Conservation (phyloP, 2,888 invertebrate genomes). For the Lamproptera curius region DNA sequence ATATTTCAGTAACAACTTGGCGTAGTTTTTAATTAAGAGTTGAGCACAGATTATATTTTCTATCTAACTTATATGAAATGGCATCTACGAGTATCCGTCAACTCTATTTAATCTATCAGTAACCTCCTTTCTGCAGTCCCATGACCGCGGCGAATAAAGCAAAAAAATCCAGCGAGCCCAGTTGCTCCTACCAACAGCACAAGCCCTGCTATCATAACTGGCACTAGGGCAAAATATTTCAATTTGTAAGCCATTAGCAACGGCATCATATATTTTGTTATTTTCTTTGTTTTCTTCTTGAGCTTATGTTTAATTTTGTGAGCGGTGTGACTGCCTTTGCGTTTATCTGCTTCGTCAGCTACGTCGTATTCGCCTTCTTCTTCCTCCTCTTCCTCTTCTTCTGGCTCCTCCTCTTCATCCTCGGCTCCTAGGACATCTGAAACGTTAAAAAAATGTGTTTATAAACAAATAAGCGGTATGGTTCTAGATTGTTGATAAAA, state of each 20-base stretch:
- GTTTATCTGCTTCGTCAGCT: conserved; percentile 29
- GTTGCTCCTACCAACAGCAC: conserved; percentile 87
- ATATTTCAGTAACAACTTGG: conserved; percentile 10
- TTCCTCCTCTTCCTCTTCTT: conserved; percentile 51
- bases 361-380: conserved; percentile 42
- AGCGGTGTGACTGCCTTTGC: conserved; percentile 34
- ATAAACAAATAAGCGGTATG: too few relatives aligned
- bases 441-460: conserved; percentile 22
- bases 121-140: conserved; percentile 80
- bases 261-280: conserved; percentile 85
- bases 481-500: too few relatives aligned
- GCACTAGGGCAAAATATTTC: conserved; percentile 88
- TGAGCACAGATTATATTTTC: conserved; percentile 14
- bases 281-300: conserved; percentile 74
- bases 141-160: conserved; percentile 90
- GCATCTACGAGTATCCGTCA: conserved; percentile 57
- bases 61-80: conserved; percentile 51
- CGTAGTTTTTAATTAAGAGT: conserved; percentile 26
- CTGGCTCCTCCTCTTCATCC: conserved; percentile 45
- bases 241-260: conserved; percentile 89
- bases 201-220: conserved; percentile 84
- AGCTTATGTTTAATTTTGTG: conserved; percentile 34
- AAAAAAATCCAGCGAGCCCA: conserved; percentile 91
- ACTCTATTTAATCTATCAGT: conserved; percentile 46
- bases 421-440: conserved; percentile 62